Percentiles rank a stretch among this genome's conserved stretches.
These are phyloP conservation scores for Achlya flavicornis DNA, from an alignment of 2,888 invertebrate species.

Conservation along the genomic window DNA sequence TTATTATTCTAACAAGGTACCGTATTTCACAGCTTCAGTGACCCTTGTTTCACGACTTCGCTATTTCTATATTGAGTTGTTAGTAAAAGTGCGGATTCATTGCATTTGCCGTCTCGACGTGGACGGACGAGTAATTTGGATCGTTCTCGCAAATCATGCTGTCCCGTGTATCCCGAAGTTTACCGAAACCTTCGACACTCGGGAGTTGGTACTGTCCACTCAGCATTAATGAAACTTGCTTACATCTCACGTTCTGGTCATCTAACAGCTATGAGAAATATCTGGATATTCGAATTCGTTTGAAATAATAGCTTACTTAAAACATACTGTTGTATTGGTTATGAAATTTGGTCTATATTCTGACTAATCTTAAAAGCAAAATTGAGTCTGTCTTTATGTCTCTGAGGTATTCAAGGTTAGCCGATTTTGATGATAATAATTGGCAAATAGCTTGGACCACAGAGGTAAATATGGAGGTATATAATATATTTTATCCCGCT, in stretches of 20 bases:
- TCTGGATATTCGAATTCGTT: neutral
- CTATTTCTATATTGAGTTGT: conserved; percentile 6
- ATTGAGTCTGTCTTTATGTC: no score
- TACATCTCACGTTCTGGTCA: conserved; percentile 21
- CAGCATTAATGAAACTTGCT: conserved; percentile 41
- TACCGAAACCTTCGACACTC: conserved; percentile 28
- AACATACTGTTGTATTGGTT: no score
- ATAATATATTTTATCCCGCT: no score
- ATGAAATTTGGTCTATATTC: no score
- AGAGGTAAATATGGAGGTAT: no score
- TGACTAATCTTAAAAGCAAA: no score
- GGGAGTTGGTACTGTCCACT: conserved; percentile 24
- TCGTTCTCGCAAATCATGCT: conserved; percentile 42
- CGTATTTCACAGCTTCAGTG: neutral
- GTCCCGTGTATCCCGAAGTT: conserved; percentile 11
- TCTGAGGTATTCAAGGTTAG: no score
- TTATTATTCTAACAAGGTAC: neutral
- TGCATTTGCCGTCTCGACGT: conserved; percentile 28
- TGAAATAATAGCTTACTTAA: no score
- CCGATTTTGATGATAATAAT: no score
- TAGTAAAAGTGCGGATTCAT: conserved; percentile 2
- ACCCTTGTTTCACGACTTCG: neutral
- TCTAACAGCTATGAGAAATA: neutral
- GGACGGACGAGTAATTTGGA: conserved; percentile 37
- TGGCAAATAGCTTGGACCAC: no score